Percentiles rank a stretch among this genome's conserved stretches.
These are phyloP conservation scores for Aptenodytes forsteri DNA, from an alignment of 2,113 vertebrate species.

Conservation along the genomic window DNA sequence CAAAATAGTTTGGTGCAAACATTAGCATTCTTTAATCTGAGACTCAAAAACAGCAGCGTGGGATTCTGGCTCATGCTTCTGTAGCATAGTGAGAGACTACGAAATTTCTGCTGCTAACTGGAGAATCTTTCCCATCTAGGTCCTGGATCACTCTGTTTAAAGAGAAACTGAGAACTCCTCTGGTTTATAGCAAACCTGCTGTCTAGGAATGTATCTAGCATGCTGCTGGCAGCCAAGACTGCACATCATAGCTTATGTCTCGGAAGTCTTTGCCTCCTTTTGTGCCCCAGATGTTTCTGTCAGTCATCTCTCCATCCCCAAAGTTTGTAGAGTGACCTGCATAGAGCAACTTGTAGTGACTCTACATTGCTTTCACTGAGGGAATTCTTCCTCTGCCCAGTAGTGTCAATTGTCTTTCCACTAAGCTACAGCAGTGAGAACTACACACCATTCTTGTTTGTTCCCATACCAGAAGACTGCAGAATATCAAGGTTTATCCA, in stretches of 20 bases:
- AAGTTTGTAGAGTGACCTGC: neutral
- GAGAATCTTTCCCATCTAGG: neutral
- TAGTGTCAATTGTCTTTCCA: neutral
- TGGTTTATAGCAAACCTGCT: neutral
- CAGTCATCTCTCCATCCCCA: neutral
- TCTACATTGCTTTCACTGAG: neutral
- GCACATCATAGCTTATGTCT: neutral
- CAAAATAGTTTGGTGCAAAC: slow-evolving; percentile 19
- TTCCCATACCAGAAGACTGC: neutral
- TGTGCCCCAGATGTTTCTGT: neutral
- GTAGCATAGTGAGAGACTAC: neutral
- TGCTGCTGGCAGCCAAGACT: neutral
- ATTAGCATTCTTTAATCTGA: slow-evolving; percentile 19
- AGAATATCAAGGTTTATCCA: neutral
- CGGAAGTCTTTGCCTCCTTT: neutral
- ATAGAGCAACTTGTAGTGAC: neutral
- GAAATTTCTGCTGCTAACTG: neutral
- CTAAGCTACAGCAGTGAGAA: neutral
- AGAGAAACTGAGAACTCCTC: neutral
- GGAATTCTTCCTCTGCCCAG: neutral
- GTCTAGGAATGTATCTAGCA: neutral
- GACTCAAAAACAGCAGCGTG: neutral
- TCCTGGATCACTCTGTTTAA: neutral
- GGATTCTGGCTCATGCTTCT: neutral
- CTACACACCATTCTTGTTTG: neutral